Evolutionary conservation across 2,888 invertebrate species (phyloP).

Genomic region (Dilophus febrilis): DNA sequence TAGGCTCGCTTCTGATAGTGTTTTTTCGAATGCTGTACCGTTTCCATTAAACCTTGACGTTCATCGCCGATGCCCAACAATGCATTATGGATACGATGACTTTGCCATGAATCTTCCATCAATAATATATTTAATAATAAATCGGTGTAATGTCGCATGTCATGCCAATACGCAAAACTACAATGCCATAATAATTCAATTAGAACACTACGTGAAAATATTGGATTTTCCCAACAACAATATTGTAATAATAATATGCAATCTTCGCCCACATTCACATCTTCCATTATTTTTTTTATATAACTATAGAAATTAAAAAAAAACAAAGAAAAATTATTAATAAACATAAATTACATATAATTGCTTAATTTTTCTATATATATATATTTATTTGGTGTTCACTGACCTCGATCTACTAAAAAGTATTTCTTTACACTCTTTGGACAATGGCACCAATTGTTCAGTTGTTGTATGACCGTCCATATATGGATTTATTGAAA

Average conservation of each 20-base stretch:
- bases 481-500: conserved; percentile 56
- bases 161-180: conserved; percentile 78
- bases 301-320: conserved; percentile 37
- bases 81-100: conserved; percentile 83
- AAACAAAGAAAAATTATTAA: conserved; percentile 1
- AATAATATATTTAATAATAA: conserved; percentile 69
- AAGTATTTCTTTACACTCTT: conserved; percentile 63
- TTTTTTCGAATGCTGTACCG: conserved; percentile 77
- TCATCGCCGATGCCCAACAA: conserved; percentile 74
- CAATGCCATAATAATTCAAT: conserved; percentile 85
- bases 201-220: conserved; percentile 75
- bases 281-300: conserved; percentile 89
- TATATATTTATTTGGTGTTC: neutral
- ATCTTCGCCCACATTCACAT: conserved; percentile 82
- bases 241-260: conserved; percentile 79
- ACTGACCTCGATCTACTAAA: conserved; percentile 60
- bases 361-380: too few relatives aligned
- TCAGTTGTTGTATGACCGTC: conserved; percentile 39
- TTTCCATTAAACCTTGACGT: conserved; percentile 83
- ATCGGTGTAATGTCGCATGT: conserved; percentile 83
- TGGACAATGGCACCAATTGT: conserved; percentile 46
- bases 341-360: conserved; percentile 7
- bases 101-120: conserved; percentile 92
- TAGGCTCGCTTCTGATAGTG: conserved; percentile 95
- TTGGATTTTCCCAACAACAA: conserved; percentile 93